Percentiles rank a stretch among this genome's conserved stretches.
Conservation (phyloP, 1,140 invertebrate genomes). For the Drosophila persimilis region DNA sequence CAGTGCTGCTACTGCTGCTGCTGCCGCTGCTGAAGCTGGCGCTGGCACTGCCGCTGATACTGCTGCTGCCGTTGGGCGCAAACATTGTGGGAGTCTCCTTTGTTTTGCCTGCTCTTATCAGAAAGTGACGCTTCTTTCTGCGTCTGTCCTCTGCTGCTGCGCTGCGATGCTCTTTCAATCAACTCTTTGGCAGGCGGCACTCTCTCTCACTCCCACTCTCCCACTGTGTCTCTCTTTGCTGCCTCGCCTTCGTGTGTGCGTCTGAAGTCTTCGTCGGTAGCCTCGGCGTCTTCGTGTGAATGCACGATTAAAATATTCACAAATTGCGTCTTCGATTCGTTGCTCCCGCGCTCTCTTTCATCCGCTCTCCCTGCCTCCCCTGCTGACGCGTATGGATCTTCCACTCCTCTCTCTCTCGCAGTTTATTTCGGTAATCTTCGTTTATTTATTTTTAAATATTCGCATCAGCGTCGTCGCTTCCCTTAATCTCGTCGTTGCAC, state of each 20-base stretch:
- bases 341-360: slow-evolving; percentile 13
- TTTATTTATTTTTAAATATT: slow-evolving; percentile 22
- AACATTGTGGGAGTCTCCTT: slow-evolving; percentile 39
- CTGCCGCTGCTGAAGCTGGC: slow-evolving; percentile 59
- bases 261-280: background rate
- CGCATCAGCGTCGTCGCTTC: slow-evolving; percentile 5
- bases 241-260: no score
- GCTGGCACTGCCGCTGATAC: slow-evolving; percentile 63
- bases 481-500: slow-evolving; percentile 12
- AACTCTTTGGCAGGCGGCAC: slow-evolving; percentile 43
- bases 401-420: slow-evolving; percentile 2
- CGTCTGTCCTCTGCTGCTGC: background rate
- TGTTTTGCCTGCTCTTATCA: slow-evolving; percentile 34
- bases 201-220: slow-evolving; percentile 14
- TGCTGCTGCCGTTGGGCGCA: slow-evolving; percentile 68
- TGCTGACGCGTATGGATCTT: slow-evolving; percentile 7
- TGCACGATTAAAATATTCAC: slow-evolving; percentile 77
- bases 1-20: slow-evolving; percentile 50
- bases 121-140: slow-evolving; percentile 7
- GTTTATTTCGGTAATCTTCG: slow-evolving; percentile 16
- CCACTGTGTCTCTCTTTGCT: slow-evolving; percentile 9
- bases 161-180: slow-evolving; percentile 35
- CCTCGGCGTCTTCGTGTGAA: slow-evolving; percentile 46
- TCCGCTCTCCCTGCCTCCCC: slow-evolving; percentile 3
- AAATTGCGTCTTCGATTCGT: slow-evolving; percentile 68